A percentile compares a stretch with the other conserved stretches of the same genome.
These are phyloP conservation scores for Clepsis dumicolana DNA, from an alignment of 2,888 invertebrate genomes.

Conservation along the genomic window DNA sequence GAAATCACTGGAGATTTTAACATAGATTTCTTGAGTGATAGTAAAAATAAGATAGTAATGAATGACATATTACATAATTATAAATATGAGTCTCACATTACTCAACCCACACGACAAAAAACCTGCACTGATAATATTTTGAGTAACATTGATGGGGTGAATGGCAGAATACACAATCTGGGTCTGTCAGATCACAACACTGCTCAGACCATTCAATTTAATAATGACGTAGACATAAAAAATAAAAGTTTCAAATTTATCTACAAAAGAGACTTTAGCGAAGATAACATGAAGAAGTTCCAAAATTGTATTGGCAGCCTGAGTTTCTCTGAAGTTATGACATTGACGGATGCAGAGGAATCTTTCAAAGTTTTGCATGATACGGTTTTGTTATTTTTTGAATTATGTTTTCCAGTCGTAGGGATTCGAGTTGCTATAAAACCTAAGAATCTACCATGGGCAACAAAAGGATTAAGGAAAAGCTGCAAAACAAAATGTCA, in stretches of 20 bases:
- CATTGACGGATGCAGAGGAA: not conserved
- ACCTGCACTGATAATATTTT: constrained; percentile 5
- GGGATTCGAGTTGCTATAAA: too few species aligned
- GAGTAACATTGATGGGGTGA: not conserved
- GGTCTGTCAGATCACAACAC: too few species aligned
- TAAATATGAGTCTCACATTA: constrained; percentile 4
- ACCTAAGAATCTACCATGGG: too few species aligned
- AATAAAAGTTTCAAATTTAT: not conserved
- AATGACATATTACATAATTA: not conserved
- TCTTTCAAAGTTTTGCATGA: not conserved
- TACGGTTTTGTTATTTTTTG: too few species aligned
- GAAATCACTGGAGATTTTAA: too few species aligned
- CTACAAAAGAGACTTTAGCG: not conserved
- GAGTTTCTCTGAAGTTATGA: not conserved
- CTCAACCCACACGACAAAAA: constrained; percentile 4
- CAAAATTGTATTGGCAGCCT: constrained; percentile 2
- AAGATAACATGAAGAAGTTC: not conserved
- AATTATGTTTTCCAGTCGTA: too few species aligned
- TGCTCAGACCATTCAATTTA: too few species aligned
- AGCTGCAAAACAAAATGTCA: too few species aligned
- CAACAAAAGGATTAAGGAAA: too few species aligned
- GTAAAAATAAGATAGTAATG: not conserved
- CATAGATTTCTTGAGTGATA: not conserved
- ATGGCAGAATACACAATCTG: not conserved
- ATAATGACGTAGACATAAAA: too few species aligned